Evolutionary conservation across 2,797 vertebrate genomes (phyloP), one percentile per base, ranked within the genome.

Genomic region (Phoxinus dragarum): DNA sequence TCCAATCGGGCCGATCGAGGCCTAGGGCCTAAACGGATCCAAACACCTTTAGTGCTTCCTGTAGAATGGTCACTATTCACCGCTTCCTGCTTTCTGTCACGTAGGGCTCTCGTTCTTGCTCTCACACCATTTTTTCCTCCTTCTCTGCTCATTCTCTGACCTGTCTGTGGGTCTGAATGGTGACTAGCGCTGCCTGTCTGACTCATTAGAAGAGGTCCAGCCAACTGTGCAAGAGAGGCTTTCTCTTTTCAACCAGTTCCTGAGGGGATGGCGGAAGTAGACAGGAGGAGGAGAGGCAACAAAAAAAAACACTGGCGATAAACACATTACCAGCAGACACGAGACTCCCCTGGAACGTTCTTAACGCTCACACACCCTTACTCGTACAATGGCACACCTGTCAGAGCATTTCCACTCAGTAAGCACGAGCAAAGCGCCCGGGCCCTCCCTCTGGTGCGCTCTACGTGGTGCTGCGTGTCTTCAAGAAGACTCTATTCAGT

Each of bases 331-430:
- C 68, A 82, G 49, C 89, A 90, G 88, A 88, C 90, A 80, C 68
- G 61, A 77, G 84, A 84, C 77, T 86, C 84, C 87, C 89, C 86
- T 87, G 73, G 84, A 88, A 83, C 87, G 52, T 31, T 74, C 38
- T 80, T 81, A 84, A 87, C 44, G 82, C 87, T 84, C 88, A 82
- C 88, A 88, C 86, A 82, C 91, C 91, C 93, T 89, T 92, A 90
- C 79, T 88, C 88, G 90, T 90, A 96, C 95, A 96, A 96, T 95
- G 93, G 94, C 95, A 95, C 95, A 96, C 95, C 95, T 96, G 95
- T 95, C 94, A 94, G 93, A 91, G 92, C 90, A 92, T 95, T 95
- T 96, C 94, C 95, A 95, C 94, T 94, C 91, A 91, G 93, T 96
- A 95, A 95, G 94, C 95, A 95, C 92, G 90, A 94, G 93, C 94